These are phyloP conservation scores for Corythornis cristatus DNA, from an alignment of 2,113 vertebrate genomes.

Conservation along the genomic window DNA sequence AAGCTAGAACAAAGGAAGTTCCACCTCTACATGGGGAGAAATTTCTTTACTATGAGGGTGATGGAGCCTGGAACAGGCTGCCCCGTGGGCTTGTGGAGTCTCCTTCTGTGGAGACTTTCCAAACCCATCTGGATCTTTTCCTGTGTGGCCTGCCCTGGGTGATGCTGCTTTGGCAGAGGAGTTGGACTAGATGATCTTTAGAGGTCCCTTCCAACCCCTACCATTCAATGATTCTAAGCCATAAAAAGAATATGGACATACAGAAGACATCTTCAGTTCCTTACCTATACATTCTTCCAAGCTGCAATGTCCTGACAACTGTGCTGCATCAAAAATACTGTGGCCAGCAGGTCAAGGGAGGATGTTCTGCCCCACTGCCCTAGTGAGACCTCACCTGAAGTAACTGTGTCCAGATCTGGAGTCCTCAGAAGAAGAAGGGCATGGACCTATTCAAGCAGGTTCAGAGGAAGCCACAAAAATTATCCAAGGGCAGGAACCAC, in stretches of 20 bases:
- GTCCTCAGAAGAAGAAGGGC: neutral
- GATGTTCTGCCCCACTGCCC: neutral
- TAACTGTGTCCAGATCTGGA: neutral
- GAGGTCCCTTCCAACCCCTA: no score
- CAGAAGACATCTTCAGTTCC: neutral
- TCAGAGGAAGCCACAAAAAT: neutral
- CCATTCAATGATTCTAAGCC: no score
- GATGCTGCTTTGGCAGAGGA: no score
- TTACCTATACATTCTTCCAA: rapidly evolving
- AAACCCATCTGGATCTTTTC: no score
- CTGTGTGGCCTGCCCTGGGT: no score
- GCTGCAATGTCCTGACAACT: neutral
- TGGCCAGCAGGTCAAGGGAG: neutral
- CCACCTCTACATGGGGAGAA: no score
- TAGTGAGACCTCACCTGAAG: neutral
- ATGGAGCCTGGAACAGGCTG: no score
- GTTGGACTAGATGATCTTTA: no score
- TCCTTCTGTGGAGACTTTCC: no score
- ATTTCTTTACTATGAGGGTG: no score
- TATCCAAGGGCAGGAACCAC: neutral
- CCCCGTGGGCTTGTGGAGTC: no score
- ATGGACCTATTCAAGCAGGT: neutral
- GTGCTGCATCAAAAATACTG: neutral
- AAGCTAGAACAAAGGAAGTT: no score
- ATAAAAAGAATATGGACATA: neutral